Evolutionary conservation across 2,888 invertebrate genomes (phyloP).

Genomic region (Eupithecia dodoneata): DNA sequence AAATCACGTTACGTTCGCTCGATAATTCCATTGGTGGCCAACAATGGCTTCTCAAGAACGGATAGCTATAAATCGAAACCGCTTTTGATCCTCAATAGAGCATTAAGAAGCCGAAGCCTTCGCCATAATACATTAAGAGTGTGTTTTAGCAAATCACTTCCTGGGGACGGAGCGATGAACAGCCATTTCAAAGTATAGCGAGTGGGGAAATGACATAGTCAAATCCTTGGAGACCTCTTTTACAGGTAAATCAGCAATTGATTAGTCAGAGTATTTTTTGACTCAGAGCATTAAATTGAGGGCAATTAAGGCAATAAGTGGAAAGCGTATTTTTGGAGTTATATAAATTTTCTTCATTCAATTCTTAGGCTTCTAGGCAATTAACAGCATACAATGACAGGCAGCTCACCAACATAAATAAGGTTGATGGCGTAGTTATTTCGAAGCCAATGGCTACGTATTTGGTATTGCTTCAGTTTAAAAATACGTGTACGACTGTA

Average conservation of each 20-base stretch:
- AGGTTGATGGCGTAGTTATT: slow-evolving; percentile 64
- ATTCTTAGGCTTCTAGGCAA: not conserved
- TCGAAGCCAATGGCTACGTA: slow-evolving; percentile 52
- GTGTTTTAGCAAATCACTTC: slow-evolving; percentile 83
- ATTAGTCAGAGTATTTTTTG: slow-evolving; percentile 69
- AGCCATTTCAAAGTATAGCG: slow-evolving; percentile 73
- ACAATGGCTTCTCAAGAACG: slow-evolving; percentile 75
- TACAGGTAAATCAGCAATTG: slow-evolving; percentile 76
- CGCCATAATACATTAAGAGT: slow-evolving; percentile 80
- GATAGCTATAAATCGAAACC: slow-evolving; percentile 77
- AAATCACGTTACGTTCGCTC: slow-evolving; percentile 61
- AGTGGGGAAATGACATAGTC: slow-evolving; percentile 79
- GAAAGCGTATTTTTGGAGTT: not conserved
- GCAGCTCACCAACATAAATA: slow-evolving; percentile 54
- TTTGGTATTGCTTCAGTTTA: slow-evolving; percentile 58
- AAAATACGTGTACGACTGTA: slow-evolving; percentile 30
- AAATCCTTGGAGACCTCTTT: slow-evolving; percentile 68
- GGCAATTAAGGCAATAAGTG: not conserved
- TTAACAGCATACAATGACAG: not conserved
- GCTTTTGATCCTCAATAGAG: slow-evolving; percentile 76
- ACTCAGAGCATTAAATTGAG: not conserved
- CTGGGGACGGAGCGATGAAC: slow-evolving; percentile 66
- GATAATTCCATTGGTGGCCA: slow-evolving; percentile 73
- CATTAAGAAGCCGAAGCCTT: slow-evolving; percentile 77
- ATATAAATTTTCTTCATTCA: not conserved